Evolutionary conservation across 2,113 vertebrate genomes (phyloP).

Genomic region (Chaetodon auriga): DNA sequence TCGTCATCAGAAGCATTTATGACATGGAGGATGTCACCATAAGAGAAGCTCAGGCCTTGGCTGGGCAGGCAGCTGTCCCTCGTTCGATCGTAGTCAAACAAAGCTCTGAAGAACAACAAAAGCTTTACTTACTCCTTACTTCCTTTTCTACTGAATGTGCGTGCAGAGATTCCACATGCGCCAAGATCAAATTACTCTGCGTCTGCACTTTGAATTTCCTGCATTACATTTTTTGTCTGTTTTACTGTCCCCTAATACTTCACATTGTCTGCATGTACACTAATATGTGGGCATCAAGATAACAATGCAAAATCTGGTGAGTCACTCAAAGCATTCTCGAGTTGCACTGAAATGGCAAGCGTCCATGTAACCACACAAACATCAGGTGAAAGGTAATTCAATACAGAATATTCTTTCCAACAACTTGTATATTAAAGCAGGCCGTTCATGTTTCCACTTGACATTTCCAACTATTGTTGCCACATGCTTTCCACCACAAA

Average conservation of each 20-base stretch:
- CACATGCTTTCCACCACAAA: slow-evolving; percentile 36
- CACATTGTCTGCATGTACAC: not conserved
- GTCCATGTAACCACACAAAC: not conserved
- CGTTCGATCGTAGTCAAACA: slow-evolving; percentile 98
- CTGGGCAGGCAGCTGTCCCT: slow-evolving; percentile 98
- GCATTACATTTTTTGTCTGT: not conserved
- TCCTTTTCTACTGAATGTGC: slow-evolving; percentile 1
- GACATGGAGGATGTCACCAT: slow-evolving; percentile 97
- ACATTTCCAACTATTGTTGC: slow-evolving; percentile 1
- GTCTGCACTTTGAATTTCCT: not conserved
- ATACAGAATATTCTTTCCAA: not conserved
- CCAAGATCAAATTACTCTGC: not conserved
- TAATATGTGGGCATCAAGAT: not conserved
- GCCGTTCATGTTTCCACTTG: slow-evolving; percentile 7
- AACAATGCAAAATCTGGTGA: not conserved
- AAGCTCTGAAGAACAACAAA: slow-evolving; percentile 85
- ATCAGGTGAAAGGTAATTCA: not conserved
- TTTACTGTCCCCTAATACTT: not conserved
- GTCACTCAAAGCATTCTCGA: not conserved
- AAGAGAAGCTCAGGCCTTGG: slow-evolving; percentile 98
- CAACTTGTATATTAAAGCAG: not conserved
- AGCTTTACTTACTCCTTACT: slow-evolving; percentile 29
- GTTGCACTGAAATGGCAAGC: not conserved
- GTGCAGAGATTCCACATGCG: not conserved
- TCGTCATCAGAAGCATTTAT: slow-evolving; percentile 98